Evolutionary conservation across 2,888 invertebrate genomes (phyloP).

Genomic region (Chaitophorus viminalis): DNA sequence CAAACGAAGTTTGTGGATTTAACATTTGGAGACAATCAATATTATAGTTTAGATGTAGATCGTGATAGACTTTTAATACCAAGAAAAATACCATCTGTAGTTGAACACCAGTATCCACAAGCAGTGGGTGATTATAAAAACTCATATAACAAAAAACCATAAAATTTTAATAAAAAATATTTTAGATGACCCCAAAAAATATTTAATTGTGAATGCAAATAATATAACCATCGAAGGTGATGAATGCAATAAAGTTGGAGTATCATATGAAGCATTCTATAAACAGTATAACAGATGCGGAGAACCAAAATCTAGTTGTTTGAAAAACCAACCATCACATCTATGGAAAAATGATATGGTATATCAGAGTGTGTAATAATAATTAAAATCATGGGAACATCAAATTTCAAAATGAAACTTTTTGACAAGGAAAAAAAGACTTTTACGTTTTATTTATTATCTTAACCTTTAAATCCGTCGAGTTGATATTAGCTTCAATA

Average conservation of each 20-base stretch:
- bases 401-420: no score
- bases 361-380: background rate
- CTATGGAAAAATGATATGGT: conserved; percentile 69
- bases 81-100: conserved; percentile 5
- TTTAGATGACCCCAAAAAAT: conserved; percentile 45
- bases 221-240: conserved; percentile 68
- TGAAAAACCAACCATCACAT: conserved; percentile 70
- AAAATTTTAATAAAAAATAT: background rate
- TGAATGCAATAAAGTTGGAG: conserved; percentile 70
- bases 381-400: no score
- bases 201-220: conserved; percentile 43
- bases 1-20: conserved; percentile 25
- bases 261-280: conserved; percentile 70
- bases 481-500: no score
- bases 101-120: conserved; percentile 36
- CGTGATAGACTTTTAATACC: conserved; percentile 46
- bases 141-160: background rate
- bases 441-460: no score
- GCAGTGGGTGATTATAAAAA: conserved; percentile 22
- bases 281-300: conserved; percentile 69
- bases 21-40: conserved; percentile 39
- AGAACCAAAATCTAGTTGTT: conserved; percentile 68
- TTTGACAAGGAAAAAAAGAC: no score
- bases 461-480: no score
- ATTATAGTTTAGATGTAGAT: conserved; percentile 47